Base-by-base conservation (phyloP, 2,113 vertebrate genomes). In the Excalfactoria chinensis region DNA sequence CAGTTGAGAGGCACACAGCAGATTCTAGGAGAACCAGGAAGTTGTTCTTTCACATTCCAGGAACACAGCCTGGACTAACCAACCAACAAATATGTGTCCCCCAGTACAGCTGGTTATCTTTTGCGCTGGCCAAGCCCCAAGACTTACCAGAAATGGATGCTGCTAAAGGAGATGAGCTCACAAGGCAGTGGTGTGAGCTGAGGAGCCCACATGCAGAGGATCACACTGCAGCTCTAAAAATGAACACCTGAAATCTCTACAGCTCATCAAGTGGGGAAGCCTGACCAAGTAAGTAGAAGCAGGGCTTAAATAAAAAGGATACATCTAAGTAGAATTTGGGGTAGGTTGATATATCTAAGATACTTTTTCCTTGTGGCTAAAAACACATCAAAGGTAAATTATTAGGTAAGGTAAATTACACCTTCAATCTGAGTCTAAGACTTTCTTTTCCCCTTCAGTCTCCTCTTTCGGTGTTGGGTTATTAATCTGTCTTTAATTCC, bases 221-320 rank as follows among this genome's bases (percentile, higher is more conserved):
- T 68, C 51, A 81, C 60, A 21, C 21, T 13, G 51, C 0, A 0
- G 56, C 22, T 48, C 55, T 6, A 0, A 80, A 48, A 49, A 85
- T 35, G 37, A 84, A 60, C 35, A 62, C 56, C 80, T 48, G 56
- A 59, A 60, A 86, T 40, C 17, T 70, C 71, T 71, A n/a, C 30
- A 34, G 67, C n/a, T 28, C 46, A n/a, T 46, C 63, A 5, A 22
- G 13, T 8, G 13, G 14, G 71, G 32, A 8, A 77, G 34, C 7
- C 22, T 30, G 32, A 46, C 15, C 13, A 77, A 86, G 73, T 1
- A 12, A 59, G 30, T 0, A 20, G 26, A 62, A 83, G 30, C 18
- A 32, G 44, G 2, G 5, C 13, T 83, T 83, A 66, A 85, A 86
- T 12, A 84, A 53, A 55, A 85, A 89, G 13, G 9, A 40, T 55